A percentile compares a stretch with the other conserved stretches of the same genome.
phyloP scores from a whole-genome alignment of 2,797 vertebrate species.

The Prionace glauca region DNA sequence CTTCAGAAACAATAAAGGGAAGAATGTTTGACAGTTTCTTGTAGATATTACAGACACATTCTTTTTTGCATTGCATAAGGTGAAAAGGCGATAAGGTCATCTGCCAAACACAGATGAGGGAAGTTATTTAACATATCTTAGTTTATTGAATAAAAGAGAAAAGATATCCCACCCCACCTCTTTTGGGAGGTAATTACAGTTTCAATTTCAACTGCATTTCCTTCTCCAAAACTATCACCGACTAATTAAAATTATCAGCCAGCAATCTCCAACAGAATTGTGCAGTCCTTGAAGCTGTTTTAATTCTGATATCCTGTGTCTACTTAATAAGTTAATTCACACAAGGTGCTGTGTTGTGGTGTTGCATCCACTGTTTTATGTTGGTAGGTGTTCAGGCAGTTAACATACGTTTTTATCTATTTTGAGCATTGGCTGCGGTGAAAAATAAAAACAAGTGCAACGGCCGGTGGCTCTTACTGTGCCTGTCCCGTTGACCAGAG shows the following conservation, averaged over 20 bases:
- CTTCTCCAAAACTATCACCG: neutral
- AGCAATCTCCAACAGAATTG: slow-evolving; percentile 21
- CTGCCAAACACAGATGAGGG: neutral
- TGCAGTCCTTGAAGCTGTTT: slow-evolving; percentile 19
- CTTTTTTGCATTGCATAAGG: neutral
- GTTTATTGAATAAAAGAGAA: neutral
- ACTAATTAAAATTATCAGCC: slow-evolving; percentile 17
- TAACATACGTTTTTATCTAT: neutral
- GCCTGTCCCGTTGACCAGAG: too few relatives aligned
- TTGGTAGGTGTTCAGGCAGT: neutral
- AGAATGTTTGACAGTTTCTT: neutral
- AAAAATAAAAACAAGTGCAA: neutral
- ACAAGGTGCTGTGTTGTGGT: neutral
- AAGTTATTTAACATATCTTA: neutral
- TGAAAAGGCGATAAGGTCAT: neutral
- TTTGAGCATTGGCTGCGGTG: neutral
- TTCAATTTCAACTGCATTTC: slow-evolving; percentile 25
- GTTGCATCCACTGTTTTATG: neutral
- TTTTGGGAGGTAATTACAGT: neutral
- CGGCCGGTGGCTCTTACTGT: too few relatives aligned
- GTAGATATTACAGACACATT: neutral
- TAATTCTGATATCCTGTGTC: neutral
- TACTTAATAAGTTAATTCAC: slow-evolving; percentile 11
- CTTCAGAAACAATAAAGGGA: neutral
- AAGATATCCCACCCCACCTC: neutral